Evolutionary conservation across 2,888 invertebrate species (phyloP), one percentile per base, ranked within the genome.

Genomic region (Hofmannophila pseudospretella): DNA sequence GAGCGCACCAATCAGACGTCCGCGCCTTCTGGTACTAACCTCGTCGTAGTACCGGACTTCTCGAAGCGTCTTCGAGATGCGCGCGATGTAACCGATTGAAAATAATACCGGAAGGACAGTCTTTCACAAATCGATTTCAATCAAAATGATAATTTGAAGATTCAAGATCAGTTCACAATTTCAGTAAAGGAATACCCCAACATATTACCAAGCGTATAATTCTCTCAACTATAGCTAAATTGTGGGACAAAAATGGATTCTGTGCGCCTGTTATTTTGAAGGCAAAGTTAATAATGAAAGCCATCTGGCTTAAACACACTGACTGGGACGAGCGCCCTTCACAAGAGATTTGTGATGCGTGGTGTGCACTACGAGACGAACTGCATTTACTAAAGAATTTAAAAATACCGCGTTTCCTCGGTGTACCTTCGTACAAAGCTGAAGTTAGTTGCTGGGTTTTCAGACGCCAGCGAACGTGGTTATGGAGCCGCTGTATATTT

Each of bases 291-390:
- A 16, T 43, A 10, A 39, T 42, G 8, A 39, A 39, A 29, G 23
- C 33, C 8, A 29, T 42, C 9, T 42, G 42, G 42, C 11, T 22
- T 9, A 4, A 14, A 7, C 30, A 36, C 7, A 16, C 13, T 13
- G 31, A 28, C 7, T 42, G 42, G 42, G 42, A 42, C 25, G 42
- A 42, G 5, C 20, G 19, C 8, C 39, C 39, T 1, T 34, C 42
- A 9, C 13, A 20, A 7, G 7, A 22, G 12, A 33, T 33, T n/a
- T 28, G 13, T 9, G 13, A 9, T 12, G 7, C 13, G 3, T 36
- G 30, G 33, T 7, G 8, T 3, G 26, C 9, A 3, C 30, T 34
- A 12, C 14, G 22, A 3, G 7, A 9, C n/a, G 40, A 40, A 14
- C 36, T 40, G 9, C 32, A 32, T 5, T 1, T 11, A 3, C 12